Base-by-base conservation (phyloP, 2,113 vertebrate species). In the Trinectes maculatus region DNA sequence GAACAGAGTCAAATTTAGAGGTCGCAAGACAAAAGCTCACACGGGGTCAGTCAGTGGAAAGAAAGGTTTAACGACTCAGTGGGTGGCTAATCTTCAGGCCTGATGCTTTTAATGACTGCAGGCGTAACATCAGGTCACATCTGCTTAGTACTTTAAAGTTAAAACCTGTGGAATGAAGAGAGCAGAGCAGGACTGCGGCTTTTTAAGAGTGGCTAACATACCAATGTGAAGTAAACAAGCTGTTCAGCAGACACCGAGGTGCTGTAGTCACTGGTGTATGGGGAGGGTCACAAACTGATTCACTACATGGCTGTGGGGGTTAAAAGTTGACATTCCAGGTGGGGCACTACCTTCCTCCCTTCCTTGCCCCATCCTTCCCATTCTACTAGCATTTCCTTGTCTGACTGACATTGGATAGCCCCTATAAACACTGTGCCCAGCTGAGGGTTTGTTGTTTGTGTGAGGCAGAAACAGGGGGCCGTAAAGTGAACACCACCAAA, bases 311-410 rank as follows among this genome's bases (percentile, higher is more conserved):
- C 48, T 1, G 0, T 22, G 19, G 48, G 70, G 71, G 71, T 83
- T 83, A 84, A 74, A 85, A 77, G 71, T 70, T 52, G 29, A 84
- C 72, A 85, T 82, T 84, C 58, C 75, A 83, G 62, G 73, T 85
- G 78, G 74, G 53, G 66, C 18, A 10, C 68, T 39, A 57, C 73
- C 55, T 82, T 60, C 63, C 43, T 21, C 37, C 15, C 36, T 53
- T 21, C 36, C 16, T 13, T 49, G 26, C 1, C 22, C 13, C 40
- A 18, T 8, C 24, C 19, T 49, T 25, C 8, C 19, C 18, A 16
- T 74, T 22, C 66, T 56, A 34, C 37, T 8, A 54, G 34, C 31
- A 46, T 43, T 33, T 12, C 29, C 26, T 39, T 55, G 68, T 73
- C 47, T 62, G 65, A 77, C 64, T 79, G 25, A 75, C 63, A 71